Evolutionary conservation across 1,140 invertebrate species (phyloP).

Genomic region (Laupala kohalensis): DNA sequence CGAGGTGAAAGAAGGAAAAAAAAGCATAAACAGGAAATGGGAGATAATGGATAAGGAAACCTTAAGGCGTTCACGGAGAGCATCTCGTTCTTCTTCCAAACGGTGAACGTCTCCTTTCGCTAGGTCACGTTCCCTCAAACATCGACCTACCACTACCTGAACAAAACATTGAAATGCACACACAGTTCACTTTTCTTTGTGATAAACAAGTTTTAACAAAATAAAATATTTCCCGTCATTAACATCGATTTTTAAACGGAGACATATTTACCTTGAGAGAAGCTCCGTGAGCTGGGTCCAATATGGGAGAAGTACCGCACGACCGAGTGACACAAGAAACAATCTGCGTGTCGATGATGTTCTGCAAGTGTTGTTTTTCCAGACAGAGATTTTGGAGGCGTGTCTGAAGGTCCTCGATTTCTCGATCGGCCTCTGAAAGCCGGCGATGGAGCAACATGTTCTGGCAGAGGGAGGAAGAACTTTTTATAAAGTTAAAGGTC

Average conservation of each 20-base stretch:
- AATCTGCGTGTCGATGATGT: conserved; percentile 24
- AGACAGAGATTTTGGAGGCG: conserved; percentile 29
- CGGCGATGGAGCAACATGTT: conserved; percentile 26
- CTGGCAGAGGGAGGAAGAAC: conserved; percentile 10
- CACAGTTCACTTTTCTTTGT: neutral
- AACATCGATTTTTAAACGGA: conserved; percentile 11
- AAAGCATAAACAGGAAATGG: neutral
- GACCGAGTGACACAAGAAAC: conserved; percentile 20
- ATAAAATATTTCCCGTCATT: neutral
- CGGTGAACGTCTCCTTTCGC: conserved; percentile 35
- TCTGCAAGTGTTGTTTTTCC: conserved; percentile 31
- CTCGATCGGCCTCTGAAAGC: conserved; percentile 29
- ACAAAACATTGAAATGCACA: conserved; percentile 3
- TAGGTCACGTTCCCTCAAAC: conserved; percentile 37
- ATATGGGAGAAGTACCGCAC: conserved; percentile 18
- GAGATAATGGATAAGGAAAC: conserved; percentile 21
- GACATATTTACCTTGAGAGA: conserved; percentile 9
- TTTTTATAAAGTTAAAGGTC: neutral
- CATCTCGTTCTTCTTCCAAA: conserved; percentile 38
- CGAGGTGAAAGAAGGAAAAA: too few species aligned
- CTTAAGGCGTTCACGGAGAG: conserved; percentile 36
- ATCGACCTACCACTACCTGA: conserved; percentile 28
- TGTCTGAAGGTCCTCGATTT: conserved; percentile 28
- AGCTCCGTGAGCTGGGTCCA: neutral
- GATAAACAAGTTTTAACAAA: neutral